Evolutionary conservation across 1,140 invertebrate genomes (phyloP), one percentile per base, ranked within the genome.

Genomic region (Drosophila asahinai): DNA sequence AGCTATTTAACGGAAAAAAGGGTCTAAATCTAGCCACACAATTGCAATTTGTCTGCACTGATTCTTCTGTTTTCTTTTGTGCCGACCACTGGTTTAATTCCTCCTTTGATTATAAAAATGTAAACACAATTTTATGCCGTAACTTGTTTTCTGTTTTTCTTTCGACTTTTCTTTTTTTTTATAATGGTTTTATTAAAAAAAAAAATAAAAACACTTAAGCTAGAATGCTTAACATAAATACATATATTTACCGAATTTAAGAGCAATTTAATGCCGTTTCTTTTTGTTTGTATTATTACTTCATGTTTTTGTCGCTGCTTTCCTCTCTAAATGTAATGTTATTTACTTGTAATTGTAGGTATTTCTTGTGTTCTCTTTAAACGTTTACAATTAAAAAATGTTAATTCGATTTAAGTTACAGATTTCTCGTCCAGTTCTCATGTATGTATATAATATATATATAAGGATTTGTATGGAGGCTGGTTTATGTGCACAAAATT

Each of bases 181-280:
- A 36, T 73, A 74, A 73, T 74, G 70, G 17, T 67, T 54, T 77
- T 77, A 80, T 86, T 80, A 76, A 83, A 83, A 81, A 86, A 81
- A 83, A 86, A 86, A 86, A 80, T 70, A 86, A 86, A 86, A 86
- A 86, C 79, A 86, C 83, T 86, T 86, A 86, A 86, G 67, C 83
- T 86, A 86, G 12, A 54, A 86, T 70, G 66, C 83, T 77, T 86
- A 87, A 72, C 81, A 80, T 87, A 82, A 79, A 77, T 86, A 86
- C 52, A 83, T 86, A 70, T 84, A 80, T 48, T 75, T 86, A 72
- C 72, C 80, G 76, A 87, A 86, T 86, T 62, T 80, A 86, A 86
- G 86, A 71, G 63, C 27, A 86, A 72, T 72, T 72, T 40, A 33
- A 17, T 33, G 27, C 30, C 4, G 22, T 25, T 22, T 14, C 3